phyloP scores from a whole-genome alignment of 37 sponge, comb jelly and placozoan genomes.

The Oopsacas minuta region DNA sequence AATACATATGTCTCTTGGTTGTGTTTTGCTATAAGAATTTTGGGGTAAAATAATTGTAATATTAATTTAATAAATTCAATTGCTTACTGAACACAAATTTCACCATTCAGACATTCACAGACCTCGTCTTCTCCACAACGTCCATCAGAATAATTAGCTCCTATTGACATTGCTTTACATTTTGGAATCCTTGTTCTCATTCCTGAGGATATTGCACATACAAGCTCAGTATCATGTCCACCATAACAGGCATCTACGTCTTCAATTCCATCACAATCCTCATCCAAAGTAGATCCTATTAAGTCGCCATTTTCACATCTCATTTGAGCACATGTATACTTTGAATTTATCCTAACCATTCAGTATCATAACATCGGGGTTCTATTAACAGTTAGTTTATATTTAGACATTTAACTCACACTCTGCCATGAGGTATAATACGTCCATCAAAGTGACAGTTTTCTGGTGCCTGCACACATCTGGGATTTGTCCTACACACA shows the following conservation, averaged over 20 bases:
- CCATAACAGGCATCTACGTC: background rate
- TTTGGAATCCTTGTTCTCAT: background rate
- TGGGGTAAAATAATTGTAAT: background rate
- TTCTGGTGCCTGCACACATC: background rate
- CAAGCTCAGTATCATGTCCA: background rate
- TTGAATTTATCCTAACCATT: background rate
- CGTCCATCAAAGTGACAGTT: background rate
- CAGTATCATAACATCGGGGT: too few relatives aligned
- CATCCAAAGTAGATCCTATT: background rate
- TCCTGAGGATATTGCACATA: background rate
- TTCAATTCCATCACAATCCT: background rate
- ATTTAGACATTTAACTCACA: background rate
- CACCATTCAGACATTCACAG: background rate
- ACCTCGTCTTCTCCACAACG: background rate
- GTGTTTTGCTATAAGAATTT: background rate
- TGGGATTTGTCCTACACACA: background rate
- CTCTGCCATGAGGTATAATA: background rate
- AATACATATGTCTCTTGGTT: background rate
- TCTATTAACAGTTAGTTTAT: too few relatives aligned
- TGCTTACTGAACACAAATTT: background rate
- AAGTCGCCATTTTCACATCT: background rate
- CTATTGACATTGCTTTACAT: background rate
- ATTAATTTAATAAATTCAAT: background rate
- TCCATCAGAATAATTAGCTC: background rate
- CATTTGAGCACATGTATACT: background rate